These are phyloP conservation scores for Ooceraea biroi DNA, from an alignment of 1,140 invertebrate genomes.

Conservation along the genomic window DNA sequence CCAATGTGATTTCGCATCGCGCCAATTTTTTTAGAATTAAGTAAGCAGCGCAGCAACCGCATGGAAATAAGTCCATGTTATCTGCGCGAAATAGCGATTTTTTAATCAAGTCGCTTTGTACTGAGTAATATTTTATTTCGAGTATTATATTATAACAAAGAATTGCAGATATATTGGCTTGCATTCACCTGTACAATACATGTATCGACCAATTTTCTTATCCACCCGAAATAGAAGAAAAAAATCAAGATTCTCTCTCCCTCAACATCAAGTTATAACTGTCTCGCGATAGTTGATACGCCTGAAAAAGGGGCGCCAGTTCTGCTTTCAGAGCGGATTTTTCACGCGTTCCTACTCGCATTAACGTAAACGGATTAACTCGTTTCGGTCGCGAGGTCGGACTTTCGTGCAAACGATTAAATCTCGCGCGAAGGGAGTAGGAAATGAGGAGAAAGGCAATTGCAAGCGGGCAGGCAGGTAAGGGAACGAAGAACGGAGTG, in stretches of 20 bases:
- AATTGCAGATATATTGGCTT: not conserved
- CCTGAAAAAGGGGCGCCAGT: not conserved
- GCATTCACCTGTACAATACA: not conserved
- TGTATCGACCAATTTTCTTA: not conserved
- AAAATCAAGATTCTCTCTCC: too few relatives aligned
- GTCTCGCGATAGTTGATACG: conserved; percentile 18
- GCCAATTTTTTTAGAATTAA: conserved; percentile 45
- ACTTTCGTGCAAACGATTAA: conserved; percentile 65
- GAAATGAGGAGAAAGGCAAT: conserved; percentile 10
- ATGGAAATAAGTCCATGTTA: conserved; percentile 39
- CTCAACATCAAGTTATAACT: too few relatives aligned
- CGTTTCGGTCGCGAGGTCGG: conserved; percentile 57
- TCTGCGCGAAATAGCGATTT: conserved; percentile 36
- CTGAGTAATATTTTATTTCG: too few relatives aligned
- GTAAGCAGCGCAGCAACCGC: conserved; percentile 37
- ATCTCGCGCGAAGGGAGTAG: conserved; percentile 39
- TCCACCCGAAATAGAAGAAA: not conserved
- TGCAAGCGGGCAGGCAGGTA: conserved; percentile 16
- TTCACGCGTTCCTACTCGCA: conserved; percentile 66
- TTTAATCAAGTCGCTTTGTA: conserved; percentile 18
- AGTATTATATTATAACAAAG: not conserved
- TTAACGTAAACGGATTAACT: conserved; percentile 72
- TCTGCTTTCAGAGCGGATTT: conserved; percentile 62
- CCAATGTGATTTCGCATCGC: conserved; percentile 22
- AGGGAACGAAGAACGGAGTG: not conserved